phyloP scores from a whole-genome alignment of 2,113 vertebrate genomes.

The Rhinolophus sinicus region DNA sequence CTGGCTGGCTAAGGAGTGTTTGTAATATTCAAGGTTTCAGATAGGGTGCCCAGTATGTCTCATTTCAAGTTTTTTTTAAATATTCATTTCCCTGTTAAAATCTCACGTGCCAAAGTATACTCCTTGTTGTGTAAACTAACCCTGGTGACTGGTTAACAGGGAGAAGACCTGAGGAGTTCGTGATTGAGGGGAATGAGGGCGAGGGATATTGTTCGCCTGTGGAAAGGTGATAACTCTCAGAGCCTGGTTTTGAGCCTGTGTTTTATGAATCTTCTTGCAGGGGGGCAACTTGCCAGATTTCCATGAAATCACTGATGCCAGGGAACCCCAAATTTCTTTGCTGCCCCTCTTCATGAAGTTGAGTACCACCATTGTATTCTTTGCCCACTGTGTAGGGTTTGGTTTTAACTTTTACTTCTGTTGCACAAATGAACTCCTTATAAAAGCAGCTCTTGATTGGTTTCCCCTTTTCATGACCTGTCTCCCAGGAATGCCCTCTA shows the following conservation, averaged over 20 bases:
- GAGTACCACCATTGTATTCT: not conserved
- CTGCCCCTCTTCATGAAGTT: not conserved
- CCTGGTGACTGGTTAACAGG: not conserved
- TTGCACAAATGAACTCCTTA: not conserved
- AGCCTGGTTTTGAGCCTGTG: not conserved
- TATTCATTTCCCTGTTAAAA: not conserved
- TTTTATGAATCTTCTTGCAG: not conserved
- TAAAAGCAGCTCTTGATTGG: not conserved
- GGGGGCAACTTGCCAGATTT: not conserved
- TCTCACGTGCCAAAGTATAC: not conserved
- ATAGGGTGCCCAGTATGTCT: not conserved
- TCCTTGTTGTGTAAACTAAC: not conserved
- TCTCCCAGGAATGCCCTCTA: not conserved
- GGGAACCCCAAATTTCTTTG: accelerated
- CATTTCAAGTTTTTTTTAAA: not conserved
- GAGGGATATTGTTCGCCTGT: too few relatives aligned
- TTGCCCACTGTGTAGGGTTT: not conserved
- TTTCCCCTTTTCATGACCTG: not conserved
- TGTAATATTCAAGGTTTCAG: not conserved
- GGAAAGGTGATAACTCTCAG: not conserved
- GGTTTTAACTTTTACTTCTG: not conserved
- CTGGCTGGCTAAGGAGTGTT: not conserved
- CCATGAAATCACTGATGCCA: not conserved
- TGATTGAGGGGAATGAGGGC: not conserved
- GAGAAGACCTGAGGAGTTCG: not conserved